phyloP scores from a whole-genome alignment of 2,888 invertebrate species.

The Vanessa cardui region DNA sequence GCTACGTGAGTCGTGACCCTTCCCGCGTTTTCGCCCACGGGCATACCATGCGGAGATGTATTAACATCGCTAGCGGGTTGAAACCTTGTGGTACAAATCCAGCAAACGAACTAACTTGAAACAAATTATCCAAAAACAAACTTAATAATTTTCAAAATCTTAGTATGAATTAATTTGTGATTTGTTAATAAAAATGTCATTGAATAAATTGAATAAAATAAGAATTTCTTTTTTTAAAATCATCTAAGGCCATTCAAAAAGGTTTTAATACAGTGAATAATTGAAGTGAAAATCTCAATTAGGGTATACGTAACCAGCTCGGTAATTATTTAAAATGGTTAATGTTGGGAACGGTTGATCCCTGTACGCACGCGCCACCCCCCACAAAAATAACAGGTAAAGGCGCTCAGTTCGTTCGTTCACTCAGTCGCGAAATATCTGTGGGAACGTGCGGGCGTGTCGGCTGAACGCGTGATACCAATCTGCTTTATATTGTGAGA shows the following conservation, averaged over 20 bases:
- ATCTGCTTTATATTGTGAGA: slow-evolving; percentile 47
- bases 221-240: background rate
- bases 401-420: slow-evolving; percentile 45
- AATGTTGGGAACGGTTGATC: slow-evolving; percentile 40
- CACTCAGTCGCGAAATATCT: slow-evolving; percentile 68
- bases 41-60: slow-evolving; percentile 31
- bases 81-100: slow-evolving; percentile 12
- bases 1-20: slow-evolving; percentile 21
- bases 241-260: background rate
- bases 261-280: slow-evolving; percentile 79
- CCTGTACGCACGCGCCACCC: slow-evolving; percentile 50
- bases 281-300: slow-evolving; percentile 39
- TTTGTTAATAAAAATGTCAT: background rate
- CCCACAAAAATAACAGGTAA: slow-evolving; percentile 50
- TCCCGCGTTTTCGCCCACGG: slow-evolving; percentile 24
- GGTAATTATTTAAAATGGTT: slow-evolving; percentile 46
- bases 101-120: background rate
- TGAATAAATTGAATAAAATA: background rate
- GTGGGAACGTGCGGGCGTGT: slow-evolving; percentile 66
- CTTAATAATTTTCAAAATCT: background rate
- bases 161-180: background rate
- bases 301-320: slow-evolving; percentile 40
- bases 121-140: too few relatives aligned
- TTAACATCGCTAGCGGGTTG: slow-evolving; percentile 34
- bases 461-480: slow-evolving; percentile 47